A percentile compares a stretch with the other conserved stretches of the same genome.
Evolutionary conservation across 2,888 invertebrate genomes (phyloP).

Genomic region (Folsomia candida): DNA sequence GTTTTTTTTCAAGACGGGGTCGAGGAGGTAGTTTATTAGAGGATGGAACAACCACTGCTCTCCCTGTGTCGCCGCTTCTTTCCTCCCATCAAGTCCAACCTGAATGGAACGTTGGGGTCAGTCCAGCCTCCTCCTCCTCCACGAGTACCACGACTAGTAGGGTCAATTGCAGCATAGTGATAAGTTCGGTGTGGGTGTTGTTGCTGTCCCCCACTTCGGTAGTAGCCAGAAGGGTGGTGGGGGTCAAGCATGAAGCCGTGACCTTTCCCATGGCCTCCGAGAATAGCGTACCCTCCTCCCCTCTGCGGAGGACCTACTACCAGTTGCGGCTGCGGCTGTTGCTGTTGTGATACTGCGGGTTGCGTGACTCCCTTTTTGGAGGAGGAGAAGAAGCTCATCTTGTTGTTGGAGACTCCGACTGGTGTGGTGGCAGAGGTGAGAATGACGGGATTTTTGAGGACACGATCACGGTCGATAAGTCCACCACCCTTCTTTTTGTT

Average conservation of each 20-base stretch:
- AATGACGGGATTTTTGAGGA: neutral
- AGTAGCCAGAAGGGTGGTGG: neutral
- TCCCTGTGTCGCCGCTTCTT: constrained; percentile 38
- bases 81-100: constrained; percentile 43
- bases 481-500: constrained; percentile 28
- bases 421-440: neutral
- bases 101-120: constrained; percentile 47
- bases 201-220: no score
- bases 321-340: neutral
- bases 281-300: constrained; percentile 23
- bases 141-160: no score
- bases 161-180: constrained; percentile 2
- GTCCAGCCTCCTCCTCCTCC: constrained; percentile 38
- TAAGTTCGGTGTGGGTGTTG: constrained; percentile 11
- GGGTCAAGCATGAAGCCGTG: neutral
- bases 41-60: constrained; percentile 40
- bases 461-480: no score
- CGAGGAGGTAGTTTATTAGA: no score
- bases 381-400: no score
- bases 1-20: no score
- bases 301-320: no score
- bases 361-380: no score
- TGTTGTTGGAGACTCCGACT: neutral
- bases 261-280: no score
- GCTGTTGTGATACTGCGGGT: constrained; percentile 20